Percentiles rank a stretch among this genome's conserved stretches.
These are phyloP conservation scores for Neoseiulus cucumeris DNA, from an alignment of 1,140 invertebrate genomes.

Conservation along the genomic window DNA sequence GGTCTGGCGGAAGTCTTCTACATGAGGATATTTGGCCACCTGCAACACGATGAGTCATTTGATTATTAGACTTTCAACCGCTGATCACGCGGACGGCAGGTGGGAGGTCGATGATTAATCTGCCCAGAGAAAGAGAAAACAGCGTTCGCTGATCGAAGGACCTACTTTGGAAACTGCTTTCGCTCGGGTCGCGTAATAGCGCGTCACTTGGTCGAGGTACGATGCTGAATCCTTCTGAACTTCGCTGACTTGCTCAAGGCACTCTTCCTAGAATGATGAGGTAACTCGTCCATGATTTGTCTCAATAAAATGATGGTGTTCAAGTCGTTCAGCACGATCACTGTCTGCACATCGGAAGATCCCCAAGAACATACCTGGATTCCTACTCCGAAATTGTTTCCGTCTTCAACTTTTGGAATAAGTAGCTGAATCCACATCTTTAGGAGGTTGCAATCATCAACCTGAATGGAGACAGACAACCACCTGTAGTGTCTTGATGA, in stretches of 20 bases:
- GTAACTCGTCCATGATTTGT: no score
- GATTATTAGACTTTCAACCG: no score
- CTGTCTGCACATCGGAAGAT: no score
- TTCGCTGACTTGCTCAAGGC: conserved; percentile 78
- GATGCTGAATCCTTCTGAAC: conserved; percentile 90
- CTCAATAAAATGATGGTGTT: no score
- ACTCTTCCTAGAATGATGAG: conserved; percentile 46
- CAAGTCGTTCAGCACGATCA: no score
- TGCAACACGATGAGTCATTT: no score
- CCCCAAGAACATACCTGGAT: conserved; percentile 38
- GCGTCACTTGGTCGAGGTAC: conserved; percentile 90
- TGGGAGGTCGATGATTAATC: no score
- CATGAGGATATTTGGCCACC: conserved; percentile 85
- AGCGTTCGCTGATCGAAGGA: no score
- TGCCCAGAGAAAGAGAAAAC: no score
- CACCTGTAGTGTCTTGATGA: no score
- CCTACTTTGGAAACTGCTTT: conserved; percentile 42
- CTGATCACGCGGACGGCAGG: no score
- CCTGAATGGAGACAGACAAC: conserved; percentile 23
- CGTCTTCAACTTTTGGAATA: conserved; percentile 97
- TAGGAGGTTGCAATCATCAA: conserved; percentile 31
- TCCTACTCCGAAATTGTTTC: conserved; percentile 95
- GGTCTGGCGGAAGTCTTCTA: conserved; percentile 81
- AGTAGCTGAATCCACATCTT: conserved; percentile 99
- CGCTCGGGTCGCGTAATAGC: conserved; percentile 45